Evolutionary conservation across 2,797 vertebrate species (phyloP).

Genomic region (Jordanella pulchra): DNA sequence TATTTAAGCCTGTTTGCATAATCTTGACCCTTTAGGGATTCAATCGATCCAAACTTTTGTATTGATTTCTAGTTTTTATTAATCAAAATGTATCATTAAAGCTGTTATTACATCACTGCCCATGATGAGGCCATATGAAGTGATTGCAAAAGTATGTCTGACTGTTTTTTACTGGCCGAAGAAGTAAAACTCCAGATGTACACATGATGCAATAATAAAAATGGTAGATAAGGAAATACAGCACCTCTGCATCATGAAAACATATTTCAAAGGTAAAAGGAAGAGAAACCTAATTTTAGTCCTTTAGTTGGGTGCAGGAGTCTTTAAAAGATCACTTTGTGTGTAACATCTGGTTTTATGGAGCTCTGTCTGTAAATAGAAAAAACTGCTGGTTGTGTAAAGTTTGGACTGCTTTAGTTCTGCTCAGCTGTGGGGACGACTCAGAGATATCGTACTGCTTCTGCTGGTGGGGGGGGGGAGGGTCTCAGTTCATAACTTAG

Average conservation of each 20-base stretch:
- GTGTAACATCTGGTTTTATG: not conserved
- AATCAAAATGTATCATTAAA: not conserved
- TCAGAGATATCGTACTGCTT: too few species aligned
- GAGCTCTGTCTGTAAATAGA: not conserved
- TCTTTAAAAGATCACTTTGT: not conserved
- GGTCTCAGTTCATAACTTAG: not conserved
- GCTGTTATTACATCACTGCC: not conserved
- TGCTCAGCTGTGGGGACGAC: not conserved
- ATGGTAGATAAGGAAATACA: not conserved
- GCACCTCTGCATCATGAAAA: not conserved
- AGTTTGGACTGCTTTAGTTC: not conserved
- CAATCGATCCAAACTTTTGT: not conserved
- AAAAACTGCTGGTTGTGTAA: not conserved
- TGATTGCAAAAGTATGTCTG: not conserved
- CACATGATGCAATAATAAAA: not conserved
- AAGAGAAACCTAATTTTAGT: not conserved
- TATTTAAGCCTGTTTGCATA: not conserved
- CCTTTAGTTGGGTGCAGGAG: not conserved
- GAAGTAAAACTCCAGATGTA: not conserved
- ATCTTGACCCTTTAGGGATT: not conserved
- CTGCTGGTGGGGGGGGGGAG: too few species aligned
- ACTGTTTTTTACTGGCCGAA: not conserved
- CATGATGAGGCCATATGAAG: not conserved
- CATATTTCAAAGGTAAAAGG: not conserved
- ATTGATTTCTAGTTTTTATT: not conserved